Base-by-base conservation (phyloP, 2,797 vertebrate species). In the Antennarius maculatus region DNA sequence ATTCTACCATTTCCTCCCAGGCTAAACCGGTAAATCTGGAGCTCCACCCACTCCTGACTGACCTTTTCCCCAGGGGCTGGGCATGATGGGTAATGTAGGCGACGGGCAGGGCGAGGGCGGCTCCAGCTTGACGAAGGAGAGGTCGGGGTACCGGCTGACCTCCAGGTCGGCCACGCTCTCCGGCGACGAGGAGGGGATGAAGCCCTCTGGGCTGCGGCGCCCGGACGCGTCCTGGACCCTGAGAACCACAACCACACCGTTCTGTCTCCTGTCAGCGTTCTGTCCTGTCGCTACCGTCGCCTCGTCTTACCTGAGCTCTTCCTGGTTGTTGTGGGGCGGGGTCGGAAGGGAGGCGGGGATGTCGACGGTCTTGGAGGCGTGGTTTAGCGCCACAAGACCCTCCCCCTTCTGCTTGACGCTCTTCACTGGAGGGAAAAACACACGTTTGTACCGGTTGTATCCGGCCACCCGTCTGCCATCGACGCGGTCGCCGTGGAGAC, bases 241-340 rank as follows among this genome's bases (percentile, higher is more conserved):
- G 85, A 39, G 18, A 14, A 18, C 23, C 23, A 23, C 23, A 23
- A 23, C 23, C 23, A 23, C 23, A 23, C 23, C 23, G 23, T 23
- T 23, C 23, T 23, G 23, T 23, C 23, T 23, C 23, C 23, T 23
- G 23, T 23, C 23, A 23, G 23, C 23, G 23, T 23, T 23, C 1
- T 23, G 23, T 23, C 2, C 23, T 23, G 23, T 23, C 23, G 23
- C 23, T 23, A 23, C 31, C 12, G 10, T 15, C 16, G 12, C 3
- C 43, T 16, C 9, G 3, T 14, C 5, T 48, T 74, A 98, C 97
- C 97, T 94, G 74, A 98, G 81, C 73, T 99, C 98, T 77, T 99
- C 98, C 83, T 97, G 97, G 81, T 95, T 97, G 90, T 95, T 99
- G 86, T 99, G 98, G n/a, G 98, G 98, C 0, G 98, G 98, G 0